phyloP scores from a whole-genome alignment of 1,140 invertebrate species.

The Cepaea nemoralis region DNA sequence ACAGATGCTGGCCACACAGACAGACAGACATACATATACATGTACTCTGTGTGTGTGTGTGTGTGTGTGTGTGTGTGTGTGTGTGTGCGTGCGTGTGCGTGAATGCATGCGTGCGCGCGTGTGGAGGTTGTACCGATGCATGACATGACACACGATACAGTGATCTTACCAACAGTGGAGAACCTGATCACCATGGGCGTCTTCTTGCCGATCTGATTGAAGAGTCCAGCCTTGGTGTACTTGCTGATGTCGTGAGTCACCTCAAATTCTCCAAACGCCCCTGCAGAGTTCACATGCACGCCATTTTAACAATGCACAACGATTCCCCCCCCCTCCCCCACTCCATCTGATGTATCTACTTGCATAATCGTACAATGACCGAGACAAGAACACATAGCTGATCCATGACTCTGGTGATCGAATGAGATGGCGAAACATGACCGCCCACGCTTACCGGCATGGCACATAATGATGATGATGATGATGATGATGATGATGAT shows the following conservation, averaged over 20 bases:
- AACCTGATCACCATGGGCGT: conserved; percentile 87
- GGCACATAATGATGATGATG: too few relatives aligned
- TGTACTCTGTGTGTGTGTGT: background rate
- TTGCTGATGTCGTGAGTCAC: conserved; percentile 91
- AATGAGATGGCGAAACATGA: too few relatives aligned
- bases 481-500: too few relatives aligned
- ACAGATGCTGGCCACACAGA: background rate
- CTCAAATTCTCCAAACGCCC: conserved; percentile 97
- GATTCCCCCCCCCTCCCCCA: too few relatives aligned
- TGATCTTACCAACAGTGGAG: conserved; percentile 81
- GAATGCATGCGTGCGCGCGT: background rate
- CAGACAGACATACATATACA: background rate
- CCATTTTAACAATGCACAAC: too few relatives aligned
- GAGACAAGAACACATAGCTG: too few relatives aligned
- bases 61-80: background rate
- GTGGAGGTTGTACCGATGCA: background rate
- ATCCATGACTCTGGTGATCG: too few relatives aligned
- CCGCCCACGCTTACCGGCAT: too few relatives aligned
- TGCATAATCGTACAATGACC: too few relatives aligned
- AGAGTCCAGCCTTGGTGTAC: conserved; percentile 87
- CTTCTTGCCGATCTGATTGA: conserved; percentile 85
- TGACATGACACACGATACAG: background rate
- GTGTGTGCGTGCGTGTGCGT: background rate
- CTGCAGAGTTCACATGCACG: too few relatives aligned
- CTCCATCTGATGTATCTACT: too few relatives aligned